Base-by-base conservation (phyloP, 2,888 invertebrate species). In the Nomada fabriciana region DNA sequence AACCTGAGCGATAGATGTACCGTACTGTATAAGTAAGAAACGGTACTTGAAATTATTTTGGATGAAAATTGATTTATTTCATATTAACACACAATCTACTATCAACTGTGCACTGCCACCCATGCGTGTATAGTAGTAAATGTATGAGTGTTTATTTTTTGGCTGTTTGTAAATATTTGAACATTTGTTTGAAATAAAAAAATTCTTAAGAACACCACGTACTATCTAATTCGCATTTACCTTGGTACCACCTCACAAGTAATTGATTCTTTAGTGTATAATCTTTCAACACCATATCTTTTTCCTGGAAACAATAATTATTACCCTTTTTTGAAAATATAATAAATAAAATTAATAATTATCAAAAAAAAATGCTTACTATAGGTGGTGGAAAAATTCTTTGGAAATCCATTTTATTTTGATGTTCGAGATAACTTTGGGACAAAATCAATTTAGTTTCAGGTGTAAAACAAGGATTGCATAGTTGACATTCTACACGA, bases 171-270 rank as follows among this genome's bases (percentile, higher is more conserved):
- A 75, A 53, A 42, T 11, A 65, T 73, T 11, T 68, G 65, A 42
- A 25, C 15, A 23, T n/a, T n/a, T 25, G 13, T 72, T n/a, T 23
- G 7, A 13, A 63, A 52, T 71, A 74, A 67, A 57, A 9, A 18
- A 50, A 25, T 7, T 50, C 5, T 63, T 68, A 86, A 61, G 50
- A 79, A 92, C 99, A 99, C 98, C 98, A 99, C 47, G 96, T 95
- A 4, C 94, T 86, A 91, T 99, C 98, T 80, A 95, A 94, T 85
- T 96, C 94, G 92, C 99, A 99, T 94, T 98, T 99, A 67, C 97
- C 98, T 93, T 97, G 96, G 93, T 97, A 98, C 99, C 99, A 99
- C 80, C 96, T 94, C 68, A 96, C 95, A 92, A 98, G 96, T 82
- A 98, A 94, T 92, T 96, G 96, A 94, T 98, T 98, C 84, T 94